phyloP scores from a whole-genome alignment of 1,140 invertebrate species.

The Heterodera carotae region DNA sequence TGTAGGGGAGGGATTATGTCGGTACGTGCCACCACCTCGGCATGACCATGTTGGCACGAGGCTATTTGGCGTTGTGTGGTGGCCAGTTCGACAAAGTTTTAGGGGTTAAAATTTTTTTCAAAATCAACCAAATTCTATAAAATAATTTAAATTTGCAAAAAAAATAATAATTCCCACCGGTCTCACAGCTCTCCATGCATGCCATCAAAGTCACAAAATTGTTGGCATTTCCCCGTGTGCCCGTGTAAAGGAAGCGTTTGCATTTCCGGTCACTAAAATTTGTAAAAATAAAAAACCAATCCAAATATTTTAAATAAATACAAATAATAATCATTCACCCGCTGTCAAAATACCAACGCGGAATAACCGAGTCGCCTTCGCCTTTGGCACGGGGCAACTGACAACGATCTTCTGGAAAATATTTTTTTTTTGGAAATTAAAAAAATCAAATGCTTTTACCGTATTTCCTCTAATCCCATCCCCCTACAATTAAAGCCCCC shows the following conservation, averaged over 20 bases:
- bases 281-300: conserved; percentile 4
- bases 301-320: background rate
- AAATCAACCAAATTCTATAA: no score
- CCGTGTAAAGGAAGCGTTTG: conserved; percentile 64
- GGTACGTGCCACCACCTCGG: no score
- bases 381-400: conserved; percentile 52
- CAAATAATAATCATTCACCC: conserved; percentile 3
- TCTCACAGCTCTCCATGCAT: conserved; percentile 45
- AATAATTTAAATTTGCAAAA: background rate
- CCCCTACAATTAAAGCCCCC: no score
- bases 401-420: conserved; percentile 47
- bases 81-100: no score
- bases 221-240: conserved; percentile 61
- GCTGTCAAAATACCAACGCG: conserved; percentile 63
- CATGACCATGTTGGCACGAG: no score
- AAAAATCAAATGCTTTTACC: no score
- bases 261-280: conserved; percentile 45
- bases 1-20: no score
- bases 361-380: conserved; percentile 57
- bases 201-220: conserved; percentile 59
- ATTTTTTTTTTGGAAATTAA: conserved; percentile 7
- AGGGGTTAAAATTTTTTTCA: background rate
- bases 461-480: no score
- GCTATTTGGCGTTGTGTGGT: no score
- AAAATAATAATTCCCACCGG: background rate